A percentile compares a stretch with the other conserved stretches of the same genome.
Conservation (phyloP, 2,113 vertebrate genomes). For the Corvus cornix region DNA sequence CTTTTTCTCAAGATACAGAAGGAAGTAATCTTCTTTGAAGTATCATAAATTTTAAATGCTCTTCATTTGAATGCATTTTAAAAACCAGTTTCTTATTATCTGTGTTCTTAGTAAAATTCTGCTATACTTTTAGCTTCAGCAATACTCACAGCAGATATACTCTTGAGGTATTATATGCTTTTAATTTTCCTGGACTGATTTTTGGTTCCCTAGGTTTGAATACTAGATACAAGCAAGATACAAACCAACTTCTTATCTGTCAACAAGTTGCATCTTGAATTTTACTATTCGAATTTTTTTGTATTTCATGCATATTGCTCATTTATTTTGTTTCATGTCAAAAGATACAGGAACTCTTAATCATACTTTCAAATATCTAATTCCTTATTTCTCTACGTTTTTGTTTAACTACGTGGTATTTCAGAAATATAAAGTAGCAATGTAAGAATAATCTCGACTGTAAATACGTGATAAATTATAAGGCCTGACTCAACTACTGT, state of each 20-base stretch:
- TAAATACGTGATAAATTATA: not conserved
- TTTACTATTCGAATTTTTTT: not conserved
- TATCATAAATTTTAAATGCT: not conserved
- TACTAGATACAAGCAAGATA: not conserved
- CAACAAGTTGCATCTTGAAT: not conserved
- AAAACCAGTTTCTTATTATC: not conserved
- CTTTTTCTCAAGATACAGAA: not conserved
- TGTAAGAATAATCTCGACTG: not conserved
- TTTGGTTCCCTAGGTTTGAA: not conserved
- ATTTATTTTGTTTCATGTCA: not conserved
- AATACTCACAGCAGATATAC: not conserved
- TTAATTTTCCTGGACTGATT: not conserved
- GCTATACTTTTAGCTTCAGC: not conserved
- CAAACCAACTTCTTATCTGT: not conserved
- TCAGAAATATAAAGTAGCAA: not conserved
- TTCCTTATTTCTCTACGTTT: not conserved
- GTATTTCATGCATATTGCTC: not conserved
- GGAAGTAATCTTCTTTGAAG: not conserved
- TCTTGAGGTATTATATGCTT: not conserved
- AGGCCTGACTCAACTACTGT: not conserved
- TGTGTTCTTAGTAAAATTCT: not conserved
- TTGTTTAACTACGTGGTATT: not conserved
- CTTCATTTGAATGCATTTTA: not conserved
- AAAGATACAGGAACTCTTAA: not conserved
- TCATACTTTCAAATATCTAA: not conserved